These are phyloP conservation scores for Macrostomum lignano DNA, from an alignment of 1,140 invertebrate species.

Conservation along the genomic window DNA sequence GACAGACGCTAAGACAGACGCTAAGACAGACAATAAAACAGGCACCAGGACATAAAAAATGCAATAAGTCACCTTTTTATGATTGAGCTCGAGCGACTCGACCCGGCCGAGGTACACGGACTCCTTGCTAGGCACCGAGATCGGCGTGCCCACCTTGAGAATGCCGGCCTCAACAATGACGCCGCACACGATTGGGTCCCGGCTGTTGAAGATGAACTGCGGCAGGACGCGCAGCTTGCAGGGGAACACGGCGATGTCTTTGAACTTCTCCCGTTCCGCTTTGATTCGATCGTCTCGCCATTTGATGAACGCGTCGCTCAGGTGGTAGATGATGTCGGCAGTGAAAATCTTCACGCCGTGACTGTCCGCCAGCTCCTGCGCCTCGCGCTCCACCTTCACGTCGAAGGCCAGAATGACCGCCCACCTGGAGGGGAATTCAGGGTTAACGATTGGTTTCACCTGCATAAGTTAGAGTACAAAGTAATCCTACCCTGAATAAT, in stretches of 20 bases:
- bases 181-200: slow-evolving; percentile 84
- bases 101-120: slow-evolving; percentile 76
- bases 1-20: too few relatives aligned
- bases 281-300: slow-evolving; percentile 73
- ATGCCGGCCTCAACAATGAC: slow-evolving; percentile 81
- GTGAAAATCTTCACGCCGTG: slow-evolving; percentile 84
- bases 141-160: slow-evolving; percentile 71
- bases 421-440: too few relatives aligned
- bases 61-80: too few relatives aligned
- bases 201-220: slow-evolving; percentile 78
- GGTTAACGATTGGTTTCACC: too few relatives aligned
- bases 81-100: slow-evolving; percentile 66
- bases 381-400: slow-evolving; percentile 85
- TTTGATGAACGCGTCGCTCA: slow-evolving; percentile 84
- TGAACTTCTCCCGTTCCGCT: slow-evolving; percentile 70
- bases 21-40: too few relatives aligned
- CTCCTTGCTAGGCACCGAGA: slow-evolving; percentile 53
- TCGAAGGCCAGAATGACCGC: slow-evolving; percentile 95
- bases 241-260: slow-evolving; percentile 77
- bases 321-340: slow-evolving; percentile 97
- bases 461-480: too few relatives aligned
- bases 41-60: too few relatives aligned
- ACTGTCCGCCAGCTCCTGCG: slow-evolving; percentile 75
- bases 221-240: slow-evolving; percentile 61
- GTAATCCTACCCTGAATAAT: too few relatives aligned